Evolutionary conservation across 2,113 vertebrate genomes (phyloP), one percentile per base, ranked within the genome.

Genomic region (Macrotis lagotis): DNA sequence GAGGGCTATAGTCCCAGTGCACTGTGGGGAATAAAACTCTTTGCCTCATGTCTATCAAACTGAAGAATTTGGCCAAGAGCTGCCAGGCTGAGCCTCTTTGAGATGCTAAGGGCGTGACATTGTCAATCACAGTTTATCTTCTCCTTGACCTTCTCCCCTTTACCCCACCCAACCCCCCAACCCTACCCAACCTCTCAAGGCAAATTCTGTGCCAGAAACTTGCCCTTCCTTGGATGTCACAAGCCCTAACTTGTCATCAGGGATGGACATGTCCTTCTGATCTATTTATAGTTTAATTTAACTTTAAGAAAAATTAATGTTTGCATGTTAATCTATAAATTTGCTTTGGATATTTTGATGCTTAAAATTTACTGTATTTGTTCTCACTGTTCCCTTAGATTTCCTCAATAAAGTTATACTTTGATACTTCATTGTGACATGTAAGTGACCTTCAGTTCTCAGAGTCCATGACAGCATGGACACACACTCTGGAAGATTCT

Each of bases 211-310:
- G 6, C 88, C 48, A 37, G 66, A 92, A 59, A 12, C 3, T 44
- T 53, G 55, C 31, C 50, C 3, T 51, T 16, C 7, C 0, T n/a
- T 25, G 48, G 28, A 28, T 31, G 28, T 74, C 53, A 25, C 93
- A 44, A 48, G 8, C 3, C 1, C 8, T n/a, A 50, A 50, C 51
- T 28, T 26, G 3, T n/a, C 49, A 88, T 55, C 53, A 51, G 50
- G 9, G 16, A 31, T 53, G 24, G 31, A 25, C 1, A 11, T 0
- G 0, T 31, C 89, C 9, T 28, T 3, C 2, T 88, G 1, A 14
- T 26, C n/a, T 4, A 48, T 24, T 51, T n/a, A n/a, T 48, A 7
- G 0, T 28, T 16, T 25, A 22, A 48, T 47, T 52, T 92, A 26
- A 26, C 2, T 48, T 24, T 89, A 25, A 51, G 48, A 16, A 50